phyloP scores from a whole-genome alignment of 1,140 invertebrate genomes.

The honey bee (Apis mellifera) region Amel_HAv3.1 CM009939.2:10555001-10555500 shows the following conservation, averaged over 20 bases:
- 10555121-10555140: no score
- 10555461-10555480: constrained; percentile 42
- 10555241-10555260: background rate
- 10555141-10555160: no score
- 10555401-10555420: constrained; percentile 63
- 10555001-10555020: no score
- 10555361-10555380: constrained; percentile 48
- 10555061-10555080: no score
- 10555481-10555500: constrained; percentile 65
- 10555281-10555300: background rate
- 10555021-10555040: no score
- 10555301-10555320: constrained; percentile 7
- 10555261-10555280: constrained; percentile 9
- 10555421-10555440: constrained; percentile 21
- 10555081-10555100: no score
- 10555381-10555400: constrained; percentile 66
- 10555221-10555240: background rate
- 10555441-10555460: background rate
- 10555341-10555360: constrained; percentile 8
- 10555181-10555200: background rate
- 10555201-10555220: constrained; percentile 25
- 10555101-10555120: no score
- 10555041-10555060: no score
- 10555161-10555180: no score
- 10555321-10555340: background rate